Base-by-base conservation (phyloP, 2,797 vertebrate species). In the Lagocephalus sceleratus region DNA sequence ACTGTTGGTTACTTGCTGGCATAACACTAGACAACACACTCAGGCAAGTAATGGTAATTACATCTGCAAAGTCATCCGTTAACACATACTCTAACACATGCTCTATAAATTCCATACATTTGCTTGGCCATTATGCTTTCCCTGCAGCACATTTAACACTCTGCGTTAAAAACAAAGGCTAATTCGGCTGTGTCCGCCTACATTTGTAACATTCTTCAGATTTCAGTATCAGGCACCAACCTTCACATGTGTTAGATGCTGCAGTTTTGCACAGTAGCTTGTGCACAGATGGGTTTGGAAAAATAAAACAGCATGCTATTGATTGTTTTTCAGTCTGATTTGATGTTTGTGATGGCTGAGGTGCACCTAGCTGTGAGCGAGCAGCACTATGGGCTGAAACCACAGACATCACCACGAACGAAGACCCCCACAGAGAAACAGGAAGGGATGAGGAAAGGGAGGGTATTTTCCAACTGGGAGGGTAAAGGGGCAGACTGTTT, bases 251-350 rank as follows among this genome's bases (percentile, higher is more conserved):
- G 32, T 57, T 48, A 71, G 44, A 53, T 48, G 40, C 72, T 59
- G 76, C 76, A 54, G 71, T 45, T 32, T 39, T 68, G 63, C 54
- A 63, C 45, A 32, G 51, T 2, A 53, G 29, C 57, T 67, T 32
- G 26, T 54, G 54, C 66, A 56, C 65, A 54, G 42, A 65, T 54
- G 62, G 57, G 68, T 66, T 78, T 69, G 47, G 79, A 71, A 85
- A 85, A 79, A 84, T 75, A 57, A 71, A 67, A 58, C 65, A 40
- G 42, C 73, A 56, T 9, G 20, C 51, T 78, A 83, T 85, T 47
- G 78, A 86, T 85, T 62, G 69, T 57, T 75, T 78, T 73, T 76
- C 77, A 55, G 70, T 60, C 68, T 75, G 80, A 84, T 82, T 80
- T 75, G 75, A 83, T 82, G 77, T 79, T 63, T 79, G 76, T 48